Base-by-base conservation (phyloP, 1,140 invertebrate genomes). In the Triops cancriformis region DNA sequence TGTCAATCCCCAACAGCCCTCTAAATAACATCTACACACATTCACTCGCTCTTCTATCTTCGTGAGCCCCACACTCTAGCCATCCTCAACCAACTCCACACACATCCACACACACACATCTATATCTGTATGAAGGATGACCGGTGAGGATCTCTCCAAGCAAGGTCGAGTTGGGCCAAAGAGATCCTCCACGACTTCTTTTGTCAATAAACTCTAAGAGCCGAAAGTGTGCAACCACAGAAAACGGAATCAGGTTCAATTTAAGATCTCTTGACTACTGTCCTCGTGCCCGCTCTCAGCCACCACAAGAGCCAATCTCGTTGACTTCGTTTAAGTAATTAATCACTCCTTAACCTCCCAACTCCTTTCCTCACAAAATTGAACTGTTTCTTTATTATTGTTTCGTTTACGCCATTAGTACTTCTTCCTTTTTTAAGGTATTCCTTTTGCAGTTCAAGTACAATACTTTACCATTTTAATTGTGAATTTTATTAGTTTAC, bases 131-230 rank as follows among this genome's bases (percentile, higher is more conserved):
- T 64, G 51, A 64, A 64, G 51, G 51, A 64, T 64, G 51, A 64
- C 51, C 51, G 51, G 51, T 64, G 51, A 64, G 51, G 51, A 64
- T 64, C 51, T 64, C 51, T 64, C 51, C 51, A 64, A 64, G 51
- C 51, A 64, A 64, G 51, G 51, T 64, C 51, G 51, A 64, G 51
- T 64, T 64, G 51, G 51, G 51, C 51, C 51, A 64, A 23, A 64
- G 51, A 64, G 51, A 64, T 64, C 51, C 51, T 64, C 51, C 51
- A 64, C 51, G 10, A 18, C 51, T 18, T 64, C 51, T 64, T 64
- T 64, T 64, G 51, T 64, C 51, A 64, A 64, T 64, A 64, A 64
- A 64, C 51, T 64, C 51, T 6, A n/a, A 6, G n/a, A n/a, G 10
- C 51, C 45, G 31, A 64, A 64, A 64, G 51, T 64, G 51, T 64